Conservation (phyloP, 2,113 vertebrate species). For the Etheostoma spectabile region DNA sequence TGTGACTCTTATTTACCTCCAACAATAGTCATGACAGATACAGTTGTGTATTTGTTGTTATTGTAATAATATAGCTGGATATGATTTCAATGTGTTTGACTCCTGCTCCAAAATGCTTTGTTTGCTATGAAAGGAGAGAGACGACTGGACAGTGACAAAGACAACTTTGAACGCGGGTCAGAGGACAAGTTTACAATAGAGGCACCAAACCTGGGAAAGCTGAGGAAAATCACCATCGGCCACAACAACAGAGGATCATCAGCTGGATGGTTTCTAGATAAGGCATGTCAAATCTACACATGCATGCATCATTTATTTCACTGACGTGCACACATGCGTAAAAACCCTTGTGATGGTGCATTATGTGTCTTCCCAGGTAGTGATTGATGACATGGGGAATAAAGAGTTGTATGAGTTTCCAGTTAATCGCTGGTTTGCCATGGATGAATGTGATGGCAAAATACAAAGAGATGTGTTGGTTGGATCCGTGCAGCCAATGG, state of each 20-base stretch:
- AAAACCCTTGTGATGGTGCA: neutral
- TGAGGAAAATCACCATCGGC: slow-evolving; percentile 94
- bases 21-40: neutral
- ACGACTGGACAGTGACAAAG: slow-evolving; percentile 92
- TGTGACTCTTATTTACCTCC: neutral
- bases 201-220: slow-evolving; percentile 90
- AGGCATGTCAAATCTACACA: slow-evolving; percentile 74
- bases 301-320: slow-evolving; percentile 12
- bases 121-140: slow-evolving; percentile 86
- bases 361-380: slow-evolving; percentile 82
- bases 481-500: slow-evolving; percentile 92
- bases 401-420: slow-evolving; percentile 94
- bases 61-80: neutral
- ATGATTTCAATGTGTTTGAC: neutral
- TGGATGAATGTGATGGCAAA: slow-evolving; percentile 96
- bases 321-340: neutral
- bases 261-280: slow-evolving; percentile 95
- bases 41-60: neutral
- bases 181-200: slow-evolving; percentile 97
- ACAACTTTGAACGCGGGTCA: slow-evolving; percentile 95
- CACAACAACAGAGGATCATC: slow-evolving; percentile 96
- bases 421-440: slow-evolving; percentile 92
- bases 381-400: slow-evolving; percentile 96
- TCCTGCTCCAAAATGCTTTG: neutral
- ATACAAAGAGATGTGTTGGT: slow-evolving; percentile 95